Evolutionary conservation across 1,140 invertebrate species (phyloP).

Genomic region (Eufriesea mexicana): DNA sequence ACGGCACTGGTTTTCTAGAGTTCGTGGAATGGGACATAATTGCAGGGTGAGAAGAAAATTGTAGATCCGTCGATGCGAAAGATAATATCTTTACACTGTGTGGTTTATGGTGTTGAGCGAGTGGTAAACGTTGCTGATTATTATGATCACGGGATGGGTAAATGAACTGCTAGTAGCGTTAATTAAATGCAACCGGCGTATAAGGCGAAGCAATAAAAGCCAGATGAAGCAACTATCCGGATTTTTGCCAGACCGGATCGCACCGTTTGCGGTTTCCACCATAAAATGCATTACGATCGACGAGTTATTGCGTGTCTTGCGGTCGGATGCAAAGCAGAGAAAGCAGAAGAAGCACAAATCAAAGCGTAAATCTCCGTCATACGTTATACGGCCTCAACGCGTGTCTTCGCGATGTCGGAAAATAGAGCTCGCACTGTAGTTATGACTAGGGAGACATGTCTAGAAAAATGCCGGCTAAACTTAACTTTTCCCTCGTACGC

Average conservation of each 20-base stretch:
- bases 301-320: not conserved
- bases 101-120: not conserved
- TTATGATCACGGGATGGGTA: not conserved
- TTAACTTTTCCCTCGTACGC: not conserved
- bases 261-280: not conserved
- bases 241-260: not conserved
- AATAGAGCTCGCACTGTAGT: not conserved
- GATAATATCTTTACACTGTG: not conserved
- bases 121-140: not conserved
- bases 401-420: not conserved
- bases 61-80: not conserved
- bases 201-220: not conserved
- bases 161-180: not conserved
- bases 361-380: not conserved
- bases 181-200: not conserved
- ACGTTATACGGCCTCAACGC: not conserved
- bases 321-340: constrained; percentile 10
- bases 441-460: not conserved
- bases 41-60: not conserved
- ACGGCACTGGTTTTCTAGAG: not conserved
- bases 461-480: not conserved
- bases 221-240: not conserved
- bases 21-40: not conserved
- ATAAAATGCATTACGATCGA: constrained; percentile 15
- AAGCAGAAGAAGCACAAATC: constrained; percentile 4